Evolutionary conservation across 2,888 invertebrate species (phyloP).

Genomic region (Xestia rhomboidea): DNA sequence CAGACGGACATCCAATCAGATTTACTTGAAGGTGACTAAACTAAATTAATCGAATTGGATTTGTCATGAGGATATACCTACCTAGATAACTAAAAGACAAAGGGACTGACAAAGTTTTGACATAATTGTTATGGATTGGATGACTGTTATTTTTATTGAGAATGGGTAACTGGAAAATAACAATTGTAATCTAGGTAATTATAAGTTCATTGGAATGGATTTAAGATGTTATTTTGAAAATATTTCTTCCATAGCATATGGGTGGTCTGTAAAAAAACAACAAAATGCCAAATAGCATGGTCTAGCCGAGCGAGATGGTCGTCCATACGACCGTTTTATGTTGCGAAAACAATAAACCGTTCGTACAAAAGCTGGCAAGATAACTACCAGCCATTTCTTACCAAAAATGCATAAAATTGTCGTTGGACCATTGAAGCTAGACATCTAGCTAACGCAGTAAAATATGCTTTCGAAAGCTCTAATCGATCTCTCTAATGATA

Average conservation of each 20-base stretch:
- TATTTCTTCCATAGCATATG: background rate
- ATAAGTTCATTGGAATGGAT: background rate
- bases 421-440: background rate
- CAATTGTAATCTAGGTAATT: background rate
- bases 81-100: slow-evolving; percentile 25
- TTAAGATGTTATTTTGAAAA: background rate
- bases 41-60: slow-evolving; percentile 39
- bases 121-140: slow-evolving; percentile 22
- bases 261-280: background rate
- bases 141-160: slow-evolving; percentile 9
- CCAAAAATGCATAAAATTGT: background rate
- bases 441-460: slow-evolving; percentile 11
- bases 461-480: background rate
- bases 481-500: background rate
- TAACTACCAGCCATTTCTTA: slow-evolving; percentile 3
- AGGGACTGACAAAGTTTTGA: slow-evolving; percentile 36
- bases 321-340: slow-evolving; percentile 25
- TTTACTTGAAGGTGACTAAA: slow-evolving; percentile 27
- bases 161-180: background rate
- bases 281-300: background rate
- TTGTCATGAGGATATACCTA: slow-evolving; percentile 7
- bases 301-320: background rate
- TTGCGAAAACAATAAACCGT: slow-evolving; percentile 26
- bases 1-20: slow-evolving; percentile 26
- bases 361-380: slow-evolving; percentile 8